Conservation (phyloP, 2,113 vertebrate species). For the Drymodes brunneopygia region DNA sequence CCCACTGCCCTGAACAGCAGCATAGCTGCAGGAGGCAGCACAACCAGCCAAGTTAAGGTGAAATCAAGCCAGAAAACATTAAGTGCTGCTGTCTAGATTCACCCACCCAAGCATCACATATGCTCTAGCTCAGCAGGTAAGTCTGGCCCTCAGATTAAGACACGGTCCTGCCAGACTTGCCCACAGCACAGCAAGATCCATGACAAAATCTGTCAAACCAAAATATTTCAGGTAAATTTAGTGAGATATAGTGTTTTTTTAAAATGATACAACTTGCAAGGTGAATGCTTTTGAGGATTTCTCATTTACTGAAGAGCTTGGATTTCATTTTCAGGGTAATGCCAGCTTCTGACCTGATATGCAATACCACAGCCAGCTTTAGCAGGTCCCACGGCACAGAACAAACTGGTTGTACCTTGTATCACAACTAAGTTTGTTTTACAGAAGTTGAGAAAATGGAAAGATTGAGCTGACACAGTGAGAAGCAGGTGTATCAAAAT, state of each 20-base stretch:
- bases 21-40: background rate
- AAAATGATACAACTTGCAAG: background rate
- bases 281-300: background rate
- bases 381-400: background rate
- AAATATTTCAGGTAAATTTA: background rate
- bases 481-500: conserved; percentile 60
- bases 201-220: background rate
- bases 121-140: background rate
- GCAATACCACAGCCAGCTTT: background rate
- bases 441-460: background rate
- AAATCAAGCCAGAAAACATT: background rate
- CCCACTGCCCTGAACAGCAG: background rate
- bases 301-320: background rate
- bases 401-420: background rate
- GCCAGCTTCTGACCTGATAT: background rate
- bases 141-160: background rate
- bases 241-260: background rate
- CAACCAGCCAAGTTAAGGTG: background rate
- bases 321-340: background rate
- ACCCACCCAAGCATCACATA: background rate
- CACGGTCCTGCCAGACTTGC: background rate
- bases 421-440: background rate
- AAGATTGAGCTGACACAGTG: background rate
- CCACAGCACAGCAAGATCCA: background rate
- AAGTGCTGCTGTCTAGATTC: background rate